Conservation (phyloP, 2,113 vertebrate species). For the Microcebus lehilahytsara region DNA sequence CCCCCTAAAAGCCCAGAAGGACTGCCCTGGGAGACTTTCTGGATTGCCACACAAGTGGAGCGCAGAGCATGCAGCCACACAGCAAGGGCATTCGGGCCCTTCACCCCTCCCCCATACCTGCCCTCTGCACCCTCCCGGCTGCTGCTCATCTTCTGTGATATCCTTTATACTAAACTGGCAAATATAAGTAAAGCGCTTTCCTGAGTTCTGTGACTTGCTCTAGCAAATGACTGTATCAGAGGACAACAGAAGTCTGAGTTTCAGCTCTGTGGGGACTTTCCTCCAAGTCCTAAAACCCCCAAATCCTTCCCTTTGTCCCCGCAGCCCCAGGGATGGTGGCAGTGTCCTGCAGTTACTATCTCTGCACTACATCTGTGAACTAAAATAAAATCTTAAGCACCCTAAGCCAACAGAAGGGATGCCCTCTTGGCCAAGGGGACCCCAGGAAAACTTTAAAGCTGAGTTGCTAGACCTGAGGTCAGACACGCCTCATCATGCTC, state of each 20-base stretch:
- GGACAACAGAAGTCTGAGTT: background rate
- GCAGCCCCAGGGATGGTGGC: background rate
- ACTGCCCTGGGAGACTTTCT: background rate
- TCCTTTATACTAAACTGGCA: background rate
- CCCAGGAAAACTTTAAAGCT: too few relatives aligned
- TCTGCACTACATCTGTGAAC: background rate
- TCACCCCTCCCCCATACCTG: too few relatives aligned
- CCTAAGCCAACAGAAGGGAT: too few relatives aligned
- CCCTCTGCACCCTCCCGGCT: too few relatives aligned
- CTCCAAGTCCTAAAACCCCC: background rate
- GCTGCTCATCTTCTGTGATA: background rate
- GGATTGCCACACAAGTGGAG: fast-evolving
- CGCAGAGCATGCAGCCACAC: too few relatives aligned
- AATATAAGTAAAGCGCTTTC: background rate
- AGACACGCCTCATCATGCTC: too few relatives aligned
- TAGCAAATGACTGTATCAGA: background rate
- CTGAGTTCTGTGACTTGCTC: background rate
- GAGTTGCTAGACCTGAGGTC: too few relatives aligned
- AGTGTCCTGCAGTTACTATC: background rate
- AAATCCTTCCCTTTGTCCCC: background rate
- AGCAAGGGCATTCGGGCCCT: too few relatives aligned
- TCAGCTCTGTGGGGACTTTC: background rate
- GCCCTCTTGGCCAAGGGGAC: too few relatives aligned
- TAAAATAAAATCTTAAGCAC: too few relatives aligned
- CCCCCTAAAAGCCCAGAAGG: background rate